Conservation (phyloP, 2,888 invertebrate genomes). For the Petrophora chlorosata region DNA sequence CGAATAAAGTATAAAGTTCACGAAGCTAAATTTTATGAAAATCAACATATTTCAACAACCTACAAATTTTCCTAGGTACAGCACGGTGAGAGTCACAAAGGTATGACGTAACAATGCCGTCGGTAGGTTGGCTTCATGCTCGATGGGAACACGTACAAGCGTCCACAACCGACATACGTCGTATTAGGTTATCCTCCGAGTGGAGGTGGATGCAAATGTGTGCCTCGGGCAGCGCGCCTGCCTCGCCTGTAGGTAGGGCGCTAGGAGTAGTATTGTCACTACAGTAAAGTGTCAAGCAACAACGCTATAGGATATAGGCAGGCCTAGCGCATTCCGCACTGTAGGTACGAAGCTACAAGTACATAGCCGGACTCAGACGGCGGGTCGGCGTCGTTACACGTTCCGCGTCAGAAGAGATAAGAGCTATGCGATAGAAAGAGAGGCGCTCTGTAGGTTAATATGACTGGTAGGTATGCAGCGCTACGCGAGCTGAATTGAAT, state of each 20-base stretch:
- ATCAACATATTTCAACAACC: not conserved
- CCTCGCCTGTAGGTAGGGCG: conserved; percentile 10
- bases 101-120: conserved; percentile 8
- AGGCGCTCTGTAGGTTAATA: no score
- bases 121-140: conserved; percentile 1
- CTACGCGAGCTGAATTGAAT: no score
- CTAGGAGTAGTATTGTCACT: not conserved
- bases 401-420: no score
- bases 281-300: no score
- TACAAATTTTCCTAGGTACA: not conserved
- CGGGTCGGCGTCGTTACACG: no score
- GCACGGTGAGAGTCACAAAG: not conserved
- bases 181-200: conserved; percentile 37
- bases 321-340: no score
- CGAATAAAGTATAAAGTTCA: not conserved
- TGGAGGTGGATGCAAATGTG: conserved; percentile 38
- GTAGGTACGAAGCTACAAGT: no score
- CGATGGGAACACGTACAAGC: conserved; percentile 20
- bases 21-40: not conserved
- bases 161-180: conserved; percentile 34
- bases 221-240: conserved; percentile 26
- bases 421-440: no score
- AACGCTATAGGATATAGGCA: no score
- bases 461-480: no score
- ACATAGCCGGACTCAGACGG: no score